Evolutionary conservation across 2,888 invertebrate species (phyloP).

Genomic region (Sialis fuliginosa): DNA sequence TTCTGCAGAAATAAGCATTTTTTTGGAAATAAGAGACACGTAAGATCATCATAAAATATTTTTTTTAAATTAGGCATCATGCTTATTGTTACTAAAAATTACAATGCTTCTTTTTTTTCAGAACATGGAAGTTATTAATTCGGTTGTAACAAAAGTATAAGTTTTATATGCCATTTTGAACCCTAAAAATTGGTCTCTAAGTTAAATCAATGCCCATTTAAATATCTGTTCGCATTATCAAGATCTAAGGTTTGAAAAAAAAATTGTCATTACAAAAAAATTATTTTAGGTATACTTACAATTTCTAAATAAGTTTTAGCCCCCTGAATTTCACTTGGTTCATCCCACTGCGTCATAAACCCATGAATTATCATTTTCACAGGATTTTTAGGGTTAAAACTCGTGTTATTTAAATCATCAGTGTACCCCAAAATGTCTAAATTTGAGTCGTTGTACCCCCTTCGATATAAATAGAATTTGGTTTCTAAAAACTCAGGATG

Average conservation of each 20-base stretch:
- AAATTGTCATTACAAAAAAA: no score
- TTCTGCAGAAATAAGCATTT: no score
- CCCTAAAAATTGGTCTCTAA: background rate
- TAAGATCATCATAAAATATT: no score
- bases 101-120: no score
- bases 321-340: constrained; percentile 25
- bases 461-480: constrained; percentile 31
- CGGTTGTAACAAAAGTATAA: no score
- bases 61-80: no score
- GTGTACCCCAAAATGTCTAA: constrained; percentile 28
- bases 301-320: constrained; percentile 29
- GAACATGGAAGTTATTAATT: no score
- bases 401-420: constrained; percentile 26
- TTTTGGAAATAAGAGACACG: no score
- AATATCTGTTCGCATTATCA: no score
- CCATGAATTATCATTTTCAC: constrained; percentile 37
- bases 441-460: constrained; percentile 20
- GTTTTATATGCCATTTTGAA: background rate
- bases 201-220: background rate
- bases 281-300: no score
- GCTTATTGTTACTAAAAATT: no score
- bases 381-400: constrained; percentile 25
- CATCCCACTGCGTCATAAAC: constrained; percentile 35
- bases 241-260: no score
- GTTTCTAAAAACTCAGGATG: constrained; percentile 32